Evolutionary conservation across 2,797 vertebrate species (phyloP), one percentile per base, ranked within the genome.

Genomic region (Apogon hyalosoma): DNA sequence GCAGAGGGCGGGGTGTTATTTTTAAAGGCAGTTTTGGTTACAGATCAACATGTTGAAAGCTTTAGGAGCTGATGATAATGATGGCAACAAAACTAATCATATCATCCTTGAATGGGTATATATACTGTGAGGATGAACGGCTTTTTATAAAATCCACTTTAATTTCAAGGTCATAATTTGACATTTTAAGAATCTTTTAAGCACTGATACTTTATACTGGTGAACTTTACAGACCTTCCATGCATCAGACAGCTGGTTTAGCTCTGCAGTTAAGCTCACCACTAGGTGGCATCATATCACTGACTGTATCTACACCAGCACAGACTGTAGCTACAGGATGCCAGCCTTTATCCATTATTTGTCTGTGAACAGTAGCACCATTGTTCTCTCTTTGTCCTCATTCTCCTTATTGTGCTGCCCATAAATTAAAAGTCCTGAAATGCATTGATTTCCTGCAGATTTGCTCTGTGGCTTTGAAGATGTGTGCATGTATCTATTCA

Each of bases 331-430:
- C 63, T 31, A 11, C 64, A 42, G 1, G 33, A 49, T 77, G 75
- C 73, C 76, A 82, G 66, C 79, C 75, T 81, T 74, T 70, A 69
- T 79, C 79, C 69, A 82, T 88, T 88, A 83, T 88, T 73, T 74
- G 64, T 38, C 65, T 7, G 15, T 21, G 61, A 77, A 90, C 84
- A 91, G 72, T 74, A 42, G 53, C 33, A 24, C 70, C 59, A 79
- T 90, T 90, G 88, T 88, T 66, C 57, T 60, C 45, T 58, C 42
- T 79, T 83, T 81, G 70, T 83, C 11, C 56, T 78, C 33, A 6
- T 73, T 81, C 38, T 69, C 21, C 43, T 52, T 47, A 55, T 84
- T 76, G 60, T 66, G 15, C n/a, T 58, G 14, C 50, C 19, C 77
- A 80, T 86, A 64, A 73, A 81, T 88, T 65, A 59, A 52, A 83